A percentile compares a stretch with the other conserved stretches of the same genome.
Conservation (phyloP, 2,888 invertebrate species). For the Amiota minor region DNA sequence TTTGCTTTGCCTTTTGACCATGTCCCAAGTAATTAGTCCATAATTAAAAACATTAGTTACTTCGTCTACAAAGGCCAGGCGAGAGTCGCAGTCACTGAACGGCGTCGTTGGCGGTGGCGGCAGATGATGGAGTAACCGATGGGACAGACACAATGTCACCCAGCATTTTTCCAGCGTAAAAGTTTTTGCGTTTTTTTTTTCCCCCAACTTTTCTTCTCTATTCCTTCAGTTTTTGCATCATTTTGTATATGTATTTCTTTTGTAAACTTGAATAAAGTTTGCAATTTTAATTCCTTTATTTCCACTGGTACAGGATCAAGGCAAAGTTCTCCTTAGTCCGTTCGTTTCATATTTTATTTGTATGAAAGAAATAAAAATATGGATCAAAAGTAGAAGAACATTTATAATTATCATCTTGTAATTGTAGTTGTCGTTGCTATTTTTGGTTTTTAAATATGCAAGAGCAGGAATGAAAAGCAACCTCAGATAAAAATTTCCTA, state of each 20-base stretch:
- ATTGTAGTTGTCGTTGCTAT: constrained; percentile 4
- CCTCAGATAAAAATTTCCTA: too few species aligned
- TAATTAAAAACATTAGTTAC: constrained; percentile 30
- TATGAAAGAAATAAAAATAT: constrained; percentile 4
- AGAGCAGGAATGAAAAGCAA: too few species aligned
- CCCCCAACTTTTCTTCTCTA: not conserved
- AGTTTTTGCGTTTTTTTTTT: not conserved
- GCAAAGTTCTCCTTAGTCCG: constrained; percentile 1
- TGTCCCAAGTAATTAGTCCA: constrained; percentile 30
- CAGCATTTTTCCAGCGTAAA: constrained; percentile 13
- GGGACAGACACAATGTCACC: constrained; percentile 10
- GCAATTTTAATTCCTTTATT: constrained; percentile 2
- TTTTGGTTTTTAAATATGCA: not conserved
- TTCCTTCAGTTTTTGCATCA: not conserved
- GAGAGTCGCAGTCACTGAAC: not conserved
- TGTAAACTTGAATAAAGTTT: constrained; percentile 21
- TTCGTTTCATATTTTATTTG: not conserved
- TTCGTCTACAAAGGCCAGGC: constrained; percentile 8
- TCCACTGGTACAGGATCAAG: constrained; percentile 18
- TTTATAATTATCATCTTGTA: not conserved
- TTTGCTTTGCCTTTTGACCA: constrained; percentile 28
- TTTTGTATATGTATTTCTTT: not conserved
- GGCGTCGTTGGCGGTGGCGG: not conserved
- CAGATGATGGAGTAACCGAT: too few species aligned
- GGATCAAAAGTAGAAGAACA: not conserved